Evolutionary conservation across 2,888 invertebrate species (phyloP).

Genomic region (Phytoseiulus persimilis): DNA sequence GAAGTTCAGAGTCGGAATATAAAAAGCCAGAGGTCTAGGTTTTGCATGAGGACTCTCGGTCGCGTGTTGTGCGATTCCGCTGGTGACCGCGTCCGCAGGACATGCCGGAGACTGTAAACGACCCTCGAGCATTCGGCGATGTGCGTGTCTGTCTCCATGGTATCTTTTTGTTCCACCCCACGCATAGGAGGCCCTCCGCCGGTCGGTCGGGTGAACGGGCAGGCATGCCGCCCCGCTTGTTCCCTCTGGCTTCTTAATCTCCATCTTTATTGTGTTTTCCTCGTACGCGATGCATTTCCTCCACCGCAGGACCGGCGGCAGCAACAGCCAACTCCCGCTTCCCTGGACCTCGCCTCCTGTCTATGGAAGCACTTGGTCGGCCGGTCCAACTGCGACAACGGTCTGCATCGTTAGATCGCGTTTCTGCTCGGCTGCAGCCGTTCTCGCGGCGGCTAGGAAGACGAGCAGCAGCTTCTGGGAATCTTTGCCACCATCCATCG

Average conservation of each 20-base stretch:
- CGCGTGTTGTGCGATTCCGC: too few species aligned
- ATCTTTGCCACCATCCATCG: neutral
- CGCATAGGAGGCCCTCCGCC: neutral
- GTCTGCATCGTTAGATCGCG: neutral
- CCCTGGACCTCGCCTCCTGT: neutral
- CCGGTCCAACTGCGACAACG: neutral
- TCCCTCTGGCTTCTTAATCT: neutral
- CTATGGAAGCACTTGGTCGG: neutral
- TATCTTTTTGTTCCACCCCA: neutral
- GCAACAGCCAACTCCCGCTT: too few species aligned
- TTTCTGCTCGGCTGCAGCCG: neutral
- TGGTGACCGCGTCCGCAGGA: neutral
- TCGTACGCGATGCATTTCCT: neutral
- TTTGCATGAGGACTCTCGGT: too few species aligned
- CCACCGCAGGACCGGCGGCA: neutral
- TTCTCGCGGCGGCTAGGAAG: neutral
- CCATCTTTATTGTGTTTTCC: neutral
- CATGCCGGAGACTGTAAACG: neutral
- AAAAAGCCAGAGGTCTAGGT: too few species aligned
- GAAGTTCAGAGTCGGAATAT: too few species aligned
- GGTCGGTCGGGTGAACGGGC: neutral
- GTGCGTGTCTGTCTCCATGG: neutral
- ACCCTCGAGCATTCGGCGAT: neutral
- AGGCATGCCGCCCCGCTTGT: neutral
- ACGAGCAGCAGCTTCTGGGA: neutral